Base-by-base conservation (phyloP, 2,113 vertebrate genomes). In the Ploceus nigricollis region DNA sequence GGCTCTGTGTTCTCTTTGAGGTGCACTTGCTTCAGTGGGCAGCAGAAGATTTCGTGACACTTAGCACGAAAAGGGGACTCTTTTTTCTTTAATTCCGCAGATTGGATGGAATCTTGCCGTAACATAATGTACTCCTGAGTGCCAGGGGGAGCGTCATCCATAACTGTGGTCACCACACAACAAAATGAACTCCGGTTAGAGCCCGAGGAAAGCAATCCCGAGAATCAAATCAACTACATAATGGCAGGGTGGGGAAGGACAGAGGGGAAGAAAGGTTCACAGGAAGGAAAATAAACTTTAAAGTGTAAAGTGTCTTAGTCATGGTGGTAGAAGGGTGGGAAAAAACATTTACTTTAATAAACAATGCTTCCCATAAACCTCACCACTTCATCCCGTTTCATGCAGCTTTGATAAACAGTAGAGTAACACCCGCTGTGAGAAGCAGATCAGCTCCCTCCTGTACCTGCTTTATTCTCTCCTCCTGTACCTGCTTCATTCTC, bases 1-100 rank as follows among this genome's bases (percentile, higher is more conserved):
- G 99, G 98, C 97, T 99, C 99, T 98, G 99, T 92, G 98, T 97
- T 99, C 96, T 99, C 99, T 99, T 99, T 99, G 98, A 98, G 98
- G 98, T 98, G 97, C 97, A 98, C 99, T 99, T 99, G 99, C 99
- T 99, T 99, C 99, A 99, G 98, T 78, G 99, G 99, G 98, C 99
- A 99, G 99, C 99, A 99, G 99, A 99, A 99, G 99, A 99, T 99
- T 99, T 99, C 99, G 97, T 99, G 99, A 99, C 99, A 99, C 98
- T 99, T 99, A 99, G 99, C 98, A 98, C 99, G 99, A 99, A 99
- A 99, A 95, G 99, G 99, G 98, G 99, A 99, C 98, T 99, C 99
- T 99, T 99, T 99, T 99, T 99, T 99, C 99, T 99, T 99, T 99
- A 99, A 98, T 98, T 99, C 99, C 99, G 99, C 99, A 91, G 99